phyloP scores from a whole-genome alignment of 2,113 vertebrate genomes.

The Rhinoptilus africanus region DNA sequence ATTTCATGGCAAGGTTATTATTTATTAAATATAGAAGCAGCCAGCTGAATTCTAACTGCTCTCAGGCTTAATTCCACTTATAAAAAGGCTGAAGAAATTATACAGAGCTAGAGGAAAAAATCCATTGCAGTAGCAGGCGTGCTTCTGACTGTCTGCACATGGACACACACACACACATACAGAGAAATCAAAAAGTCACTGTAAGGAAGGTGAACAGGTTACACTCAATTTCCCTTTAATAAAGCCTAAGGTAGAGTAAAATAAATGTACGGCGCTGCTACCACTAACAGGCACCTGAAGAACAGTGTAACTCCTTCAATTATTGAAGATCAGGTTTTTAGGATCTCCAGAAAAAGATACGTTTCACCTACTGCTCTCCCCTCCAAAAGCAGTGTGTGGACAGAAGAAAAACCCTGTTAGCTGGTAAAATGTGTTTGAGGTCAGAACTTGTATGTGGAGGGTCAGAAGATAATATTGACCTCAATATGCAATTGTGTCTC shows the following conservation, averaged over 20 bases:
- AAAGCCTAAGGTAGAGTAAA: neutral
- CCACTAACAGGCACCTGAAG: neutral
- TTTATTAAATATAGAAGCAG: constrained; percentile 57
- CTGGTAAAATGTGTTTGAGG: fast-evolving
- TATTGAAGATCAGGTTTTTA: neutral
- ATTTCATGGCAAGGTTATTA: constrained; percentile 53
- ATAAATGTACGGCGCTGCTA: neutral
- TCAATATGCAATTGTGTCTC: neutral
- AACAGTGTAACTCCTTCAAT: neutral
- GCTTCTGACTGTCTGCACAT: neutral
- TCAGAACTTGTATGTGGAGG: neutral
- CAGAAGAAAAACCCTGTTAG: neutral
- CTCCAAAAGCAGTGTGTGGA: neutral
- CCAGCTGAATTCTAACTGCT: constrained; percentile 9
- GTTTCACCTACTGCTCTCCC: neutral
- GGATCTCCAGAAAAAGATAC: neutral
- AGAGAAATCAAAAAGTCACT: neutral
- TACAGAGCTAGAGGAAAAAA: neutral
- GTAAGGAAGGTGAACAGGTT: neutral
- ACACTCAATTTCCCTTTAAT: neutral
- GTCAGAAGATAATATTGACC: neutral
- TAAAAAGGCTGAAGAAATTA: neutral
- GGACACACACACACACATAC: no score
- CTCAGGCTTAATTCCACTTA: constrained; percentile 3
- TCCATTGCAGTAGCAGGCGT: neutral